A percentile compares a stretch with the other conserved stretches of the same genome.
These are phyloP conservation scores for Sturnira hondurensis DNA, from an alignment of 2,113 vertebrate species.

Conservation along the genomic window DNA sequence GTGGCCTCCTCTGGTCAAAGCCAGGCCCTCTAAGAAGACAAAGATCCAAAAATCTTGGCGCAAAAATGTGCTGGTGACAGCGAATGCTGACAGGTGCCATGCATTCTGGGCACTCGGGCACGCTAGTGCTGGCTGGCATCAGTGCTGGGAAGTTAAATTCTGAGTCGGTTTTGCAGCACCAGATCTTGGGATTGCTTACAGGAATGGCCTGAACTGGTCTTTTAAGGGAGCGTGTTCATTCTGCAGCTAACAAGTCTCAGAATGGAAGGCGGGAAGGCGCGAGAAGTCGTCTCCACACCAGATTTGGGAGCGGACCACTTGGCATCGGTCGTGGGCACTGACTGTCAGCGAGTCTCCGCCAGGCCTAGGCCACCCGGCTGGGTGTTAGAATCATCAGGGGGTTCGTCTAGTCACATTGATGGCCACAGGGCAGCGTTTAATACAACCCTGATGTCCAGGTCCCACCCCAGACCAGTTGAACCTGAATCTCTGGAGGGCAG, in stretches of 20 bases:
- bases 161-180: background rate
- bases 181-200: no score
- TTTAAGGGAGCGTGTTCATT: background rate
- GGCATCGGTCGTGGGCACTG: fast-evolving
- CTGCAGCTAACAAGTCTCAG: background rate
- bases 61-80: background rate
- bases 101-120: background rate
- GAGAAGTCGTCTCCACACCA: background rate
- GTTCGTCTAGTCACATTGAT: background rate
- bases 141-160: background rate
- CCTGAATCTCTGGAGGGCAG: no score
- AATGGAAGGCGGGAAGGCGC: background rate
- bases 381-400: background rate
- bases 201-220: no score
- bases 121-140: background rate
- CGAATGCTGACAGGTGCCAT: background rate
- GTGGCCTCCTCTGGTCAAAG: background rate
- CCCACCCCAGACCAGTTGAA: background rate
- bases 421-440: background rate
- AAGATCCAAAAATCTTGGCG: background rate
- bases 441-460: background rate
- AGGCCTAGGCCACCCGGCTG: background rate
- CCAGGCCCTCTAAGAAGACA: background rate
- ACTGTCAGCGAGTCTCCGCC: background rate
- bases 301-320: background rate